phyloP scores from a whole-genome alignment of 1,140 invertebrate species.

The Drosophila pectinifera region DNA sequence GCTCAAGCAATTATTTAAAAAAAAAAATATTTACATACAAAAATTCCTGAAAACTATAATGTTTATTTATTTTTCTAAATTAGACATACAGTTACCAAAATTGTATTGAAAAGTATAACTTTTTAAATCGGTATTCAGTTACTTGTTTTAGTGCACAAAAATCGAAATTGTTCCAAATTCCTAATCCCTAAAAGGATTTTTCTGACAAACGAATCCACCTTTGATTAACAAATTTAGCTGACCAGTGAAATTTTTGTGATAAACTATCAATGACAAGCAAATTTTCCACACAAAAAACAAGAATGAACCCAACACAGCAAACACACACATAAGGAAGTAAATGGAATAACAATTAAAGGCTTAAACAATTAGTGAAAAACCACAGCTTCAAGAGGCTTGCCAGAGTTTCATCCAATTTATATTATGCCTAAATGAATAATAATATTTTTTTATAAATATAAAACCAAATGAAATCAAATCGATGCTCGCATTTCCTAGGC shows the following conservation, averaged over 20 bases:
- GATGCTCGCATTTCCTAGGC: constrained; percentile 68
- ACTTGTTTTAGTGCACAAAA: background rate
- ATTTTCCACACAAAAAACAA: constrained; percentile 41
- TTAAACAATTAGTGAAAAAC: constrained; percentile 48
- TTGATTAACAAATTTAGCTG: background rate
- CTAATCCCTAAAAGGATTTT: background rate
- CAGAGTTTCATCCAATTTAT: constrained; percentile 67
- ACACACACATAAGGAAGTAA: constrained; percentile 18
- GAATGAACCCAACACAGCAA: constrained; percentile 8
- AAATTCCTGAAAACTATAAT: too few species aligned
- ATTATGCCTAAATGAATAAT: constrained; percentile 40
- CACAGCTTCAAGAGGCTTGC: constrained; percentile 63
- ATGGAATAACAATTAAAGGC: constrained; percentile 47
- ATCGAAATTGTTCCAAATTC: background rate
- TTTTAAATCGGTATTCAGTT: too few species aligned
- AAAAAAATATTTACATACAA: too few species aligned
- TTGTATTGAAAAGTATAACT: too few species aligned
- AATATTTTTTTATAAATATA: constrained; percentile 56
- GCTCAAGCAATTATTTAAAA: too few species aligned
- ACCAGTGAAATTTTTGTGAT: constrained; percentile 70
- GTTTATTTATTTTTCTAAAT: too few species aligned
- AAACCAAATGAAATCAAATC: constrained; percentile 25
- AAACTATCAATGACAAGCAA: constrained; percentile 73
- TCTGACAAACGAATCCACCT: background rate
- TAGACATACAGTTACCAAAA: too few species aligned